phyloP scores from a whole-genome alignment of 2,797 vertebrate genomes.

The Pelobates cultripes region DNA sequence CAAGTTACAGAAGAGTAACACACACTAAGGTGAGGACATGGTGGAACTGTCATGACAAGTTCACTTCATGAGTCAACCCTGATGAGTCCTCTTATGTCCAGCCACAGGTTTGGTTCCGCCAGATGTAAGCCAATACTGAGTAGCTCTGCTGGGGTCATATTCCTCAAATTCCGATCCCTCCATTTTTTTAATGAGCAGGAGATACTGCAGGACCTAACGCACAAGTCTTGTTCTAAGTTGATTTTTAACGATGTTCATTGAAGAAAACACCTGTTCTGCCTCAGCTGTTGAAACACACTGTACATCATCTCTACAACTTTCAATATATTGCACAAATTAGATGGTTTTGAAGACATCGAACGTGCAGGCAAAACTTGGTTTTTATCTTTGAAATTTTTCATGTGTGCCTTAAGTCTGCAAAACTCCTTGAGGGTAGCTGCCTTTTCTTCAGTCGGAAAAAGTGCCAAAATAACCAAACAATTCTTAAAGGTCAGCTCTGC shows the following conservation, averaged over 20 bases:
- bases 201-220: background rate
- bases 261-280: background rate
- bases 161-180: background rate
- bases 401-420: background rate
- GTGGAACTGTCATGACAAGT: no score
- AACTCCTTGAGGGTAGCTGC: background rate
- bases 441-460: background rate
- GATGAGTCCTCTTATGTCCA: background rate
- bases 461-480: background rate
- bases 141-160: constrained; percentile 10
- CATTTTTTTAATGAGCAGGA: background rate
- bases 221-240: background rate
- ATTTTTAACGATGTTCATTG: background rate
- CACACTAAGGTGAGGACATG: no score
- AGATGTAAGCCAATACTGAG: background rate
- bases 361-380: background rate
- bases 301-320: background rate
- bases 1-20: no score
- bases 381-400: background rate
- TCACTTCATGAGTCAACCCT: no score
- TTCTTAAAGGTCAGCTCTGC: background rate
- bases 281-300: background rate
- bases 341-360: constrained; percentile 1
- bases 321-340: constrained; percentile 2
- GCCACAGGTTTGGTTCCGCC: background rate